Evolutionary conservation across 1,140 invertebrate species (phyloP).

Genomic region (Eurytemora carolleeae): DNA sequence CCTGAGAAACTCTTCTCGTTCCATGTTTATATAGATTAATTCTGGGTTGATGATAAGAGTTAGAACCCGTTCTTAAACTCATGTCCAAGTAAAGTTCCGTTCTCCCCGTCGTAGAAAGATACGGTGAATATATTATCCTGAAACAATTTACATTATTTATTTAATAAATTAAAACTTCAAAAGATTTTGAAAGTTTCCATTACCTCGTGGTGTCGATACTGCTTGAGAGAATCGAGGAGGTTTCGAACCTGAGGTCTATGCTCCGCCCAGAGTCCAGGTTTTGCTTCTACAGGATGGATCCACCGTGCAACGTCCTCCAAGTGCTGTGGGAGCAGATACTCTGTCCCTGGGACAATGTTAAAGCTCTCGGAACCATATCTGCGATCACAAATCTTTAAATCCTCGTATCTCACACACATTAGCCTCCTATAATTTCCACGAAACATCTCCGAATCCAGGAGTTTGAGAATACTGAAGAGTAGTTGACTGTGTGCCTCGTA

Average conservation of each 20-base stretch:
- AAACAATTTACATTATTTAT: too few species aligned
- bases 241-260: not conserved
- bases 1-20: too few species aligned
- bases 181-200: too few species aligned
- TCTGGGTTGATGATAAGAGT: too few species aligned
- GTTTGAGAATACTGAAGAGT: not conserved
- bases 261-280: conserved; percentile 7
- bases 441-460: conserved; percentile 8
- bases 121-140: not conserved
- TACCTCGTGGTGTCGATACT: conserved; percentile 10
- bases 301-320: conserved; percentile 6
- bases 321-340: conserved; percentile 7
- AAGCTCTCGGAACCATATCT: conserved; percentile 7
- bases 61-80: not conserved
- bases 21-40: too few species aligned
- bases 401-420: conserved; percentile 9
- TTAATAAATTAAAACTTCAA: too few species aligned
- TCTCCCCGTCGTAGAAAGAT: not conserved
- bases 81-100: not conserved
- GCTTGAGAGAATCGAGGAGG: not conserved
- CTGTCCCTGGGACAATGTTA: conserved; percentile 10
- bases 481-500: conserved; percentile 2
- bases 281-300: conserved; percentile 6
- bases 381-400: conserved; percentile 9
- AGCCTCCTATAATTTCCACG: conserved; percentile 5